Evolutionary conservation across 2,113 vertebrate species (phyloP), one percentile per base, ranked within the genome.

Genomic region (Dipodomys spectabilis): DNA sequence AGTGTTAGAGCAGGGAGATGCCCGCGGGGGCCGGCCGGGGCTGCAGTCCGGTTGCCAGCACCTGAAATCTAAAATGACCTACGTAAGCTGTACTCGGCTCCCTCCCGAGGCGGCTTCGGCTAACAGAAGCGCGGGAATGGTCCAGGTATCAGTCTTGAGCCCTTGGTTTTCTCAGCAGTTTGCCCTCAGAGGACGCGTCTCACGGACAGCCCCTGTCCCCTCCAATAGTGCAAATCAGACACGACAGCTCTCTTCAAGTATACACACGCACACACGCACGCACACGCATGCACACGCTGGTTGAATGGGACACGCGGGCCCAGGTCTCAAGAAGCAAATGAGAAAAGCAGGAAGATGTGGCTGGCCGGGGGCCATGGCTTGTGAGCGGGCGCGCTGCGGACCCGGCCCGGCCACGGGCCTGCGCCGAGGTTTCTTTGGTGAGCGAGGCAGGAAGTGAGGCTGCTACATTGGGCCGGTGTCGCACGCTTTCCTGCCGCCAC

Each of bases 351-450:
- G 85, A 96, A 97, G 96, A 12, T 96, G 94, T 96, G 98, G 97
- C 97, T 98, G 97, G 97, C 97, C 95, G 94, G 97, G 25, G 82
- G 62, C 95, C 93, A 98, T 98, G 98, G 98, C 98, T 81, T 97
- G 97, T 96, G 94, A 96, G 96, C 93, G 96, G 96, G 92, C 96
- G 94, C 94, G 97, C 39, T 39, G 39, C 39, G 86, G 94, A 79
- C 57, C 95, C 53, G 89, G 82, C 81, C 97, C 82, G 71, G 82
- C 94, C 35, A 49, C 94, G 8, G 97, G 97, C 98, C 98, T 98
- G 98, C 98, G 98, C 97, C 98, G 98, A 98, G 98, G 98, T 98
- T 98, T 99, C 99, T 99, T 99, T 99, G 99, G 99, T 99, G 99
- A 98, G 97, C 97, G 98, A 98, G 98, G 98, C 98, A 98, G 98